Evolutionary conservation across 2,113 vertebrate genomes (phyloP).

Genomic region (Notothenia rossii): DNA sequence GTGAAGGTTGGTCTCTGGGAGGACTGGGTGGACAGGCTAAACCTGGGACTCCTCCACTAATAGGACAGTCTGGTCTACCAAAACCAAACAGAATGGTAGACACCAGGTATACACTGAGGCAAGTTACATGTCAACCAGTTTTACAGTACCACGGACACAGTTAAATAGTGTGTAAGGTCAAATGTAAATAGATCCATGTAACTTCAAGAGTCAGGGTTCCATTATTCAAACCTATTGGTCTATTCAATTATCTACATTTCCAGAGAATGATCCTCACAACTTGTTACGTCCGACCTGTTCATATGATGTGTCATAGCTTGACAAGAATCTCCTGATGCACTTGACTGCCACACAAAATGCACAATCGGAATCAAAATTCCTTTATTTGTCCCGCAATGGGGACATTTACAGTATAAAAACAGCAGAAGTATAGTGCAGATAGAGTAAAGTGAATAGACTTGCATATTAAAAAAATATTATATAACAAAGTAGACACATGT

Average conservation of each 20-base stretch:
- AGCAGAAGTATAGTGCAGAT: too few species aligned
- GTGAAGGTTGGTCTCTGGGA: conserved; percentile 4
- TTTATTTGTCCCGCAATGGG: too few species aligned
- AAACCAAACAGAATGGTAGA: background rate
- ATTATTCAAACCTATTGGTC: too few species aligned
- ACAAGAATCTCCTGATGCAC: background rate
- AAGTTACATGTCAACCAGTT: background rate
- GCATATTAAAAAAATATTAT: too few species aligned
- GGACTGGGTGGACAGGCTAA: conserved; percentile 10
- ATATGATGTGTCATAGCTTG: conserved; percentile 12
- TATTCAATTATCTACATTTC: too few species aligned
- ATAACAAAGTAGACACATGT: too few species aligned
- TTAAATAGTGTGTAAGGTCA: background rate
- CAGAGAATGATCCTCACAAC: background rate
- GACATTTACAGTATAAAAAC: too few species aligned
- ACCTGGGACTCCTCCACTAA: conserved; percentile 18
- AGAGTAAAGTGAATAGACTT: too few species aligned
- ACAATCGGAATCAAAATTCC: too few species aligned
- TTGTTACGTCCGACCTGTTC: background rate
- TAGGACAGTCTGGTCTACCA: background rate
- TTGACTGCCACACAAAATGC: background rate
- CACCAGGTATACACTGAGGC: background rate
- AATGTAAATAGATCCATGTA: background rate
- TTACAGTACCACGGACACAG: background rate
- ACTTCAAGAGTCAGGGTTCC: background rate